These are phyloP conservation scores for Ecdyonurus torrentis DNA, from an alignment of 2,888 invertebrate species.

Conservation along the genomic window DNA sequence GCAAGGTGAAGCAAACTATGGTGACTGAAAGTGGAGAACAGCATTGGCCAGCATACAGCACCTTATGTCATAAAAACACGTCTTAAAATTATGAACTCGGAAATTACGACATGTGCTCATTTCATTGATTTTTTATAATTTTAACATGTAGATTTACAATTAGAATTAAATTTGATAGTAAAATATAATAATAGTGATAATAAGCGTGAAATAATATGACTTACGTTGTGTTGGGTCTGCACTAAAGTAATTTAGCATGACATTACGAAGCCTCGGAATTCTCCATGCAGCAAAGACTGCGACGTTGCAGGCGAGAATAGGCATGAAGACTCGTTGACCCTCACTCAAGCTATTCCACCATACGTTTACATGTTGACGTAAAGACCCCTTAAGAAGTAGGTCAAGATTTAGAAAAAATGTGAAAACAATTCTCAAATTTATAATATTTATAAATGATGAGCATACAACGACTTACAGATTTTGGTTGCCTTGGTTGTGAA, in stretches of 20 bases:
- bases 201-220: slow-evolving; percentile 21
- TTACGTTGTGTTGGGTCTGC: slow-evolving; percentile 63
- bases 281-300: slow-evolving; percentile 72
- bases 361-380: slow-evolving; percentile 21
- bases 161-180: too few species aligned
- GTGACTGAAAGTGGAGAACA: slow-evolving; percentile 91
- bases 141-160: too few species aligned
- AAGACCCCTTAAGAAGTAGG: background rate
- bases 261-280: slow-evolving; percentile 45
- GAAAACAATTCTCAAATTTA: too few species aligned
- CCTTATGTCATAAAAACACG: too few species aligned
- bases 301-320: slow-evolving; percentile 60
- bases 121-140: too few species aligned
- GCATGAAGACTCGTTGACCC: slow-evolving; percentile 61
- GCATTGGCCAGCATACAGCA: slow-evolving; percentile 69
- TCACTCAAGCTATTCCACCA: slow-evolving; percentile 59
- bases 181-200: background rate
- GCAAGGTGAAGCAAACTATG: slow-evolving; percentile 69
- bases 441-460: slow-evolving; percentile 8
- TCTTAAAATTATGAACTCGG: too few species aligned
- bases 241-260: slow-evolving; percentile 73
- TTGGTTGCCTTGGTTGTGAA: background rate
- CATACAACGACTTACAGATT: background rate
- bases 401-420: background rate
- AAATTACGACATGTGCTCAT: too few species aligned